These are phyloP conservation scores for Leistus spinibarbis DNA, from an alignment of 2,888 invertebrate species.

Conservation along the genomic window DNA sequence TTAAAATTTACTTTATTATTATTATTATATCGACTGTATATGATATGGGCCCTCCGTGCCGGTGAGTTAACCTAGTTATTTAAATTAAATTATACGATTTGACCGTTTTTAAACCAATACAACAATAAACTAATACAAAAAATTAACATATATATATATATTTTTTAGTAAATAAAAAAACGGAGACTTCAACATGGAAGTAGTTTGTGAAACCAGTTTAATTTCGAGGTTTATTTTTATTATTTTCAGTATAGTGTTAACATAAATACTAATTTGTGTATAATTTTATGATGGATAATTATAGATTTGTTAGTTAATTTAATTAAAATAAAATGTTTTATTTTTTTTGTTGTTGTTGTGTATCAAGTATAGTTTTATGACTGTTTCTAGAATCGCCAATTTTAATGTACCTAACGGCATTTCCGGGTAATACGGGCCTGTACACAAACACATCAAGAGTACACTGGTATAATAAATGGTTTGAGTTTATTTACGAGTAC, in stretches of 20 bases:
- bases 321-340: conserved; percentile 17
- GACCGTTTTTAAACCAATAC: not conserved
- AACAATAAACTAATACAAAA: not conserved
- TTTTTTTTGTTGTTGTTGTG: not conserved
- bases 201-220: not conserved
- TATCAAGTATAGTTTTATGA: not conserved
- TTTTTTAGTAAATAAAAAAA: not conserved
- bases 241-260: not conserved
- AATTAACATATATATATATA: not conserved
- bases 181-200: not conserved
- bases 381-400: not conserved
- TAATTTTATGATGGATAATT: conserved; percentile 33
- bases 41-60: no score
- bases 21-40: no score
- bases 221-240: no score
- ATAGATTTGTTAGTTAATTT: conserved; percentile 24
- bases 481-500: no score
- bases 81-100: not conserved
- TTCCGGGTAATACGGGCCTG: not conserved
- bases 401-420: not conserved
- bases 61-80: no score
- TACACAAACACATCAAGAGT: no score
- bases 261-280: conserved; percentile 51
- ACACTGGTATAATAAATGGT: no score
- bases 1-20: no score